Evolutionary conservation across 1,140 invertebrate genomes (phyloP), one percentile per base, ranked within the genome.

Genomic region (Globodera ellingtonae): DNA sequence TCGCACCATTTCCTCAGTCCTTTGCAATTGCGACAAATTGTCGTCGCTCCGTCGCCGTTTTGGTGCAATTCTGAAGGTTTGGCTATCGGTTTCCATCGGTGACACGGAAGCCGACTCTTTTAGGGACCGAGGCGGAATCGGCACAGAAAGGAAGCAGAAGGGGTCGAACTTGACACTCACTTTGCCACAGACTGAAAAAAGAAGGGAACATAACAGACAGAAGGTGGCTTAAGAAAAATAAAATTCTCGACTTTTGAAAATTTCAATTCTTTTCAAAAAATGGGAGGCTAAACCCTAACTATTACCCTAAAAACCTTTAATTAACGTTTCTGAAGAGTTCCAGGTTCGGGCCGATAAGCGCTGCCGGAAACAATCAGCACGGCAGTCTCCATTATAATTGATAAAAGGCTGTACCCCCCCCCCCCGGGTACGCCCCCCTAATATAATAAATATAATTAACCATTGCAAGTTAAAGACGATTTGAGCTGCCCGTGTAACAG

Each of bases 101-200:
- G 18, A 6, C 13, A 62, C 18, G 13, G 56, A 62, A 15, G 56
- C 13, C 13, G 56, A 62, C 18, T 56, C 72, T n/a, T 74, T 62
- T 18, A 59, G 72, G 13, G 56, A 21, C 15, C 67, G 46, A 13
- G 75, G 67, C n/a, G 75, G 75, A 77, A 77, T 77, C 24, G 75
- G 75, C 10, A 77, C 56, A 6, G 75, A 77, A 24, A 79, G 77
- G n/a, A 75, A 79, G n/a, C 77, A 79, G 52, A 79, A 79, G n/a
- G 77, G 77, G 52, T 79, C 77, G 59, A 48, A 71, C 18, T 79
- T 70, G n/a, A 79, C 44, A 13, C 70, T 72, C 18, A 71, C 70
- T 79, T 75, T 59, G 21, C 44, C 77, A 79, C 69, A 72, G 44
- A 44, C 59, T 72, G 35, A 59, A 78, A 71, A 35, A 35, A 35